Percentiles rank a stretch among this genome's conserved stretches.
Evolutionary conservation across 2,888 invertebrate genomes (phyloP).

Genomic region (Syritta pipiens): DNA sequence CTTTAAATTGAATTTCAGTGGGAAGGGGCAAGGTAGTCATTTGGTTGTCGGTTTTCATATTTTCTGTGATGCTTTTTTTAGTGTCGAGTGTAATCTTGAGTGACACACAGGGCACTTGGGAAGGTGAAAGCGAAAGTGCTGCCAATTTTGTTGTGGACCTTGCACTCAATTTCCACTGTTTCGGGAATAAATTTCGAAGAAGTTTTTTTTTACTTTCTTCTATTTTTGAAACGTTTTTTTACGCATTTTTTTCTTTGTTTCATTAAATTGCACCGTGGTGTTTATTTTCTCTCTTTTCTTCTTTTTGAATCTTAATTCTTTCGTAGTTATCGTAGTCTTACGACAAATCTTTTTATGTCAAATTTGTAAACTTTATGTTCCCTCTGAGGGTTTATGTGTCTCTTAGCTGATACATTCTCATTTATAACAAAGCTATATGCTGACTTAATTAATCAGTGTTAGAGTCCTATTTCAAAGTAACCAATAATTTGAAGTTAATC

Average conservation of each 20-base stretch:
- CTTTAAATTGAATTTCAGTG: constrained; percentile 39
- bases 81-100: constrained; percentile 35
- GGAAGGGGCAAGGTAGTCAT: constrained; percentile 31
- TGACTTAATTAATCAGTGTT: too few relatives aligned
- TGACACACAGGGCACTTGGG: constrained; percentile 22
- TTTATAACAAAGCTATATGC: too few relatives aligned
- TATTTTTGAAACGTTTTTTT: constrained; percentile 1
- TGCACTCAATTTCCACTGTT: constrained; percentile 28
- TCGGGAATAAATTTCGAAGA: constrained; percentile 18
- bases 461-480: too few relatives aligned
- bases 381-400: too few relatives aligned
- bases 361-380: too few relatives aligned
- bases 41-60: constrained; percentile 20
- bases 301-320: too few relatives aligned
- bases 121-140: constrained; percentile 25
- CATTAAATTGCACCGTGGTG: not conserved
- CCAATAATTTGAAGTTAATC: too few relatives aligned
- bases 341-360: too few relatives aligned
- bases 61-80: constrained; percentile 21
- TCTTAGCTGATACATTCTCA: too few relatives aligned
- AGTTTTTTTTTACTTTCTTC: not conserved
- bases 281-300: too few relatives aligned
- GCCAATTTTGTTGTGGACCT: constrained; percentile 51
- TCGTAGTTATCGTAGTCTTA: too few relatives aligned
- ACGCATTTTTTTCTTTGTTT: not conserved